Base-by-base conservation (phyloP, 2,113 vertebrate genomes). In the Microtus richardsoni region DNA sequence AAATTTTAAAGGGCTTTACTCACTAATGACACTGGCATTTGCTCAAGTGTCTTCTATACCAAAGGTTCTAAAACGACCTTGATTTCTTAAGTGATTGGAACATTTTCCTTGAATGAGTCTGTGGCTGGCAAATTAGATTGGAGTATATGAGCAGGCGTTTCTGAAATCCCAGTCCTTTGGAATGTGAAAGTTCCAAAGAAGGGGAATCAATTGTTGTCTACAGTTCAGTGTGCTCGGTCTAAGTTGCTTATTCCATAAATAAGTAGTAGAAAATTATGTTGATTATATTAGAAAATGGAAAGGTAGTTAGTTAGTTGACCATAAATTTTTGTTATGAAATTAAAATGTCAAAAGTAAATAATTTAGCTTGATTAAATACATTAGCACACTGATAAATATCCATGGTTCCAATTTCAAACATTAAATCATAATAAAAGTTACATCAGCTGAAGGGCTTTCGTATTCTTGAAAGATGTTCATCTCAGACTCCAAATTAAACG, bases 181-280 rank as follows among this genome's bases (percentile, higher is more conserved):
- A 78, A 90, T 73, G 24, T 74, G 82, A 95, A 97, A 82, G 79
- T 95, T 87, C 75, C 60, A 62, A 93, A 88, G 74, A 78, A 77
- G 73, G 36, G 88, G 82, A 93, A 96, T 97, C 84, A 96, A 71
- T 62, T 1, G 0, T 47, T 75, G 85, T 64, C 95, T 88, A 66
- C 1, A 75, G 60, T 91, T 93, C 47, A 89, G 80, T 93, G 78
- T 92, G 73, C 7, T 96, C 98, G 97, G 85, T 70, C 7, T n/a
- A 86, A 96, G 87, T 91, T 89, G 39, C 62, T 90, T 88, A 17
- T 97, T 97, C 85, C 80, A 94, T 97, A 94, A 97, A 77, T 64
- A 89, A 89, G 60, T 83, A 91, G 30, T 86, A 92, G 30, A 66
- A 86, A 95, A 94, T 41, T 24, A 86, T 75, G 70, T 70, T 79